phyloP scores from a whole-genome alignment of 2,888 invertebrate genomes.

The Sturmia bella region DNA sequence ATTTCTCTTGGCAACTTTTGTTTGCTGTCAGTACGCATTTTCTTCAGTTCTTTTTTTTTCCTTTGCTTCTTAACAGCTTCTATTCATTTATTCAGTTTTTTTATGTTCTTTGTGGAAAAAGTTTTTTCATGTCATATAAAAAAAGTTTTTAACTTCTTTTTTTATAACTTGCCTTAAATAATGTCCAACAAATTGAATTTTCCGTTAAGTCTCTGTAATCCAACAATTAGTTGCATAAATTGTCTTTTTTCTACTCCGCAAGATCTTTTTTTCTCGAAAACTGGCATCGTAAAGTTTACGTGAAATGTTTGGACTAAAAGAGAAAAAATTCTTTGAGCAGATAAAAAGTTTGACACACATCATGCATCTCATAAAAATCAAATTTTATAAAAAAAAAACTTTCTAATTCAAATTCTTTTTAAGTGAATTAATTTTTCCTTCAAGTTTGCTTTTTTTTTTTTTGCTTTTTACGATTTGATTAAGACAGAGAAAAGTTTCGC shows the following conservation, averaged over 20 bases:
- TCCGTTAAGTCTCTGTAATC: slow-evolving; percentile 78
- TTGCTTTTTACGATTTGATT: slow-evolving; percentile 48
- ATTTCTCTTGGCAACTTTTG: slow-evolving; percentile 66
- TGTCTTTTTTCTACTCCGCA: slow-evolving; percentile 31
- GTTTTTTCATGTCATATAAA: slow-evolving; percentile 62
- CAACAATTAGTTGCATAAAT: slow-evolving; percentile 77
- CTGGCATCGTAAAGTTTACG: slow-evolving; percentile 62
- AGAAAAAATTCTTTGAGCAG: slow-evolving; percentile 4
- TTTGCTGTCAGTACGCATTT: slow-evolving; percentile 73
- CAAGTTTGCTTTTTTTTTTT: slow-evolving; percentile 6
- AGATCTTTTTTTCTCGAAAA: slow-evolving; percentile 43
- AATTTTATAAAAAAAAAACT: slow-evolving; percentile 74
- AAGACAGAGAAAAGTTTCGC: background rate
- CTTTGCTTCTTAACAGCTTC: slow-evolving; percentile 3
- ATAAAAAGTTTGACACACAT: slow-evolving; percentile 72
- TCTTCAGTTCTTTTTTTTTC: slow-evolving; percentile 36
- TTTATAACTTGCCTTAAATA: slow-evolving; percentile 45
- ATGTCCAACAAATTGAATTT: slow-evolving; percentile 75
- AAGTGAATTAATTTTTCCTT: slow-evolving; percentile 52
- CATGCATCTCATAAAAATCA: slow-evolving; percentile 72
- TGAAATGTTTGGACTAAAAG: slow-evolving; percentile 22
- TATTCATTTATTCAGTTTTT: slow-evolving; percentile 41
- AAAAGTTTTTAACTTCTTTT: slow-evolving; percentile 63
- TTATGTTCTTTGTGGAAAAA: slow-evolving; percentile 55
- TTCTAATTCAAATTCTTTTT: slow-evolving; percentile 72